A percentile compares a stretch with the other conserved stretches of the same genome.
Conservation (phyloP, 92 coral and sea anemone species). For the Parazoanthus atlanticus region DNA sequence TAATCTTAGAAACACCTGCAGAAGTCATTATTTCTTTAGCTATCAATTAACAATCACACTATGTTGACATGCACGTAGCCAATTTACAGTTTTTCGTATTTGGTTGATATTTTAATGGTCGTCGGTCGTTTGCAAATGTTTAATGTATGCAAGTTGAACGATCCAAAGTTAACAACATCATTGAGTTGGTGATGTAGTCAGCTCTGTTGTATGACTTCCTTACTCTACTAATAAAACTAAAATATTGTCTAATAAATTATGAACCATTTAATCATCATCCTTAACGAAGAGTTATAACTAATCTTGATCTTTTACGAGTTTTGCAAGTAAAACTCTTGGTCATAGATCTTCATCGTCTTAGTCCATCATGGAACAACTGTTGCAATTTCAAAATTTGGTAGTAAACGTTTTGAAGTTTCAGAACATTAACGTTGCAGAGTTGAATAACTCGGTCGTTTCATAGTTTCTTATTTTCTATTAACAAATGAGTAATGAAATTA, state of each 20-base stretch:
- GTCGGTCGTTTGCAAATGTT: neutral
- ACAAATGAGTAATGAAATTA: neutral
- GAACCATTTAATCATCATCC: neutral
- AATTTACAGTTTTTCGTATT: neutral
- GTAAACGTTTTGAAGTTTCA: no score
- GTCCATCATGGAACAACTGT: neutral
- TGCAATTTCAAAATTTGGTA: no score
- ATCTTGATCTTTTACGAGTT: neutral
- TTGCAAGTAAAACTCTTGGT: neutral
- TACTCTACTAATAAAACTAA: neutral
- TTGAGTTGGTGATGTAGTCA: no score
- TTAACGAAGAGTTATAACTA: neutral
- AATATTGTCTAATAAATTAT: no score
- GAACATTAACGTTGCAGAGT: neutral
- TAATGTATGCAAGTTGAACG: neutral
- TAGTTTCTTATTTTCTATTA: no score
- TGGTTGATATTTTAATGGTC: neutral
- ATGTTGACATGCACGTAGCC: conserved; percentile 10
- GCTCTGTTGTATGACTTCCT: neutral
- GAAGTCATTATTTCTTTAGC: conserved; percentile 1
- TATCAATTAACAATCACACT: neutral
- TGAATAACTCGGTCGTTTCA: neutral
- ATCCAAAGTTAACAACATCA: neutral
- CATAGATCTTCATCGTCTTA: neutral
- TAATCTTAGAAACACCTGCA: conserved; percentile 2